phyloP scores from a whole-genome alignment of 2,113 vertebrate species.

The Rhinopomastus cyanomelas region DNA sequence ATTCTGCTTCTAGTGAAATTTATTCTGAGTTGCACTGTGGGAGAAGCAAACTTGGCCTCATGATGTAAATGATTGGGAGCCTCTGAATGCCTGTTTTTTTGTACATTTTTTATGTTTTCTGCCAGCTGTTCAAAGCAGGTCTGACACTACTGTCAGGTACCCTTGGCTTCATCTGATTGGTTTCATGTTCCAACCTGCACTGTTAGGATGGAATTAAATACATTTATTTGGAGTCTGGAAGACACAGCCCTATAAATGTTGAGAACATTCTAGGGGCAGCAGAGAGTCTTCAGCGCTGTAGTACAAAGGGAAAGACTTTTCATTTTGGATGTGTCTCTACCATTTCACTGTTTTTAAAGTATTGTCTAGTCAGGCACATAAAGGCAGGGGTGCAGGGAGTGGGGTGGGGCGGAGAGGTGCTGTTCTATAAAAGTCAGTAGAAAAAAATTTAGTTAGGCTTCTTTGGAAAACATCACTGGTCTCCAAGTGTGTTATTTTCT shows the following conservation, averaged over 20 bases:
- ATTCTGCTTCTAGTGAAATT: slow-evolving; percentile 35
- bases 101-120: neutral
- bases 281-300: neutral
- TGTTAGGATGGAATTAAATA: slow-evolving; percentile 40
- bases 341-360: neutral
- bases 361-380: slow-evolving; percentile 10
- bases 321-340: slow-evolving; percentile 12
- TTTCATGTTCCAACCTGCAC: neutral
- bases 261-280: slow-evolving; percentile 19
- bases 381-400: too few relatives aligned
- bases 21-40: slow-evolving; percentile 13
- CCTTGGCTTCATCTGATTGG: neutral
- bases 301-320: slow-evolving; percentile 25
- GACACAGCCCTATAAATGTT: slow-evolving; percentile 32
- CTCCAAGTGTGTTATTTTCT: slow-evolving; percentile 1
- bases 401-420: too few relatives aligned
- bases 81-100: slow-evolving; percentile 6
- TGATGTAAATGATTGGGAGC: neutral
- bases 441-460: neutral
- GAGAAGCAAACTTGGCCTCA: slow-evolving; percentile 9
- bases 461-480: neutral
- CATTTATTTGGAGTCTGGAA: neutral
- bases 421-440: neutral
- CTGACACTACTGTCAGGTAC: slow-evolving; percentile 60
- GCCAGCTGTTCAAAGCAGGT: slow-evolving; percentile 12